Base-by-base conservation (phyloP, 2,888 invertebrate genomes). In the Drosophila incognita region DNA sequence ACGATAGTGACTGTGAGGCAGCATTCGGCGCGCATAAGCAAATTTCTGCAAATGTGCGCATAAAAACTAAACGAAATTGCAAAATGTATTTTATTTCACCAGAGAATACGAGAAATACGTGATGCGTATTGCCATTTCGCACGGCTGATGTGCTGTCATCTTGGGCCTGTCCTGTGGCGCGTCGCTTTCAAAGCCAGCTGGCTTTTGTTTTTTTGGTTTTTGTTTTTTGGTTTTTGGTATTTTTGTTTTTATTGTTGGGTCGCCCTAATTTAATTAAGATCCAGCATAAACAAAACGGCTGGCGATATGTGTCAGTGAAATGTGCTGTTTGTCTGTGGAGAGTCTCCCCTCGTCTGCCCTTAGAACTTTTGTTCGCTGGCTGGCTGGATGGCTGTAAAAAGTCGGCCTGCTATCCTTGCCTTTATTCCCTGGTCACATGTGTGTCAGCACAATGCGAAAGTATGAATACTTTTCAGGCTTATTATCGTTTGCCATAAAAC, bases 11-110 rank as follows among this genome's bases (percentile, higher is more conserved):
- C 21, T 42, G 21, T 11, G 11, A 1, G 42, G 5, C 42, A 42
- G 42, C 48, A 33, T 52, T 58, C 48, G 51, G 62, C 52, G 60
- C 70, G 82, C 79, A 82, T 76, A 85, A 74, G 67, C 83, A 88
- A 79, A 90, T 83, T 90, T 87, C 63, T 62, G 82, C 82, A 71
- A 88, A 87, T 88, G 76, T 82, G 62, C 80, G 74, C 87, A 87
- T 88, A 88, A 87, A 87, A 87, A 89, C 83, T 86, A 46, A 46
- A 82, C 84, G 74, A 86, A 87, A 88, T 86, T 82, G 87, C 89
- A 81, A 83, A 84, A 80, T 81, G 74, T 81, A 77, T 90, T 88
- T 88, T 68, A 74, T 75, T 80, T 62, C 68, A 42, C 63, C 53
- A 40, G 42, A 31, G 33, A 59, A 62, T 65, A 29, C 29, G 46